Percentiles rank a stretch among this genome's conserved stretches.
These are phyloP conservation scores for Apogon hyalosoma DNA, from an alignment of 2,797 vertebrate genomes.

Conservation along the genomic window DNA sequence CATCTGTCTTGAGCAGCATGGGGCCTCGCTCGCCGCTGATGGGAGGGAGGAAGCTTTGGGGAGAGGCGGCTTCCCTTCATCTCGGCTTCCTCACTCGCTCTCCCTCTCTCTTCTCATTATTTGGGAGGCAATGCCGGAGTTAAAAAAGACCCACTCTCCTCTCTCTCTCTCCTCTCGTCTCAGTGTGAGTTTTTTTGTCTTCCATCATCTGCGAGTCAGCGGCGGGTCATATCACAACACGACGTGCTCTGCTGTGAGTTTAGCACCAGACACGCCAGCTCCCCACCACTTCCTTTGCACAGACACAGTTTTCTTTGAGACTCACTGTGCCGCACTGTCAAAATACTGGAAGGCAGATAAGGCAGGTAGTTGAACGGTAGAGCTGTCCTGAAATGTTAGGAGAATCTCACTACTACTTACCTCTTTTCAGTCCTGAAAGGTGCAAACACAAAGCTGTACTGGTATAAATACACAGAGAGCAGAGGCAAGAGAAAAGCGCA, in stretches of 20 bases:
- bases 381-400: constrained; percentile 48
- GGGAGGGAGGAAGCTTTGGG: constrained; percentile 4
- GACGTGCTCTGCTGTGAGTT: constrained; percentile 63
- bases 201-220: constrained; percentile 68
- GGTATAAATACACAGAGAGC: neutral
- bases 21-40: constrained; percentile 47
- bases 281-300: constrained; percentile 56
- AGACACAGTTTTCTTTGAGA: constrained; percentile 56
- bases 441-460: neutral
- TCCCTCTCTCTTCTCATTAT: constrained; percentile 56
- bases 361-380: constrained; percentile 28
- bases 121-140: constrained; percentile 52
- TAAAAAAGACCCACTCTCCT: constrained; percentile 32
- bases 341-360: constrained; percentile 48
- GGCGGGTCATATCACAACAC: constrained; percentile 68
- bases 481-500: neutral
- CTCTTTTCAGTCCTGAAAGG: constrained; percentile 13
- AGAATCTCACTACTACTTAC: constrained; percentile 35
- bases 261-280: constrained; percentile 63
- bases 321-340: constrained; percentile 55
- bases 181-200: constrained; percentile 66
- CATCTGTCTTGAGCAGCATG: constrained; percentile 77
- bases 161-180: constrained; percentile 31
- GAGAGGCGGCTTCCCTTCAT: constrained; percentile 57
- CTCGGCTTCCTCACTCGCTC: constrained; percentile 29